Base-by-base conservation (phyloP, 2,888 invertebrate species). In the Ariolimax columbianus region DNA sequence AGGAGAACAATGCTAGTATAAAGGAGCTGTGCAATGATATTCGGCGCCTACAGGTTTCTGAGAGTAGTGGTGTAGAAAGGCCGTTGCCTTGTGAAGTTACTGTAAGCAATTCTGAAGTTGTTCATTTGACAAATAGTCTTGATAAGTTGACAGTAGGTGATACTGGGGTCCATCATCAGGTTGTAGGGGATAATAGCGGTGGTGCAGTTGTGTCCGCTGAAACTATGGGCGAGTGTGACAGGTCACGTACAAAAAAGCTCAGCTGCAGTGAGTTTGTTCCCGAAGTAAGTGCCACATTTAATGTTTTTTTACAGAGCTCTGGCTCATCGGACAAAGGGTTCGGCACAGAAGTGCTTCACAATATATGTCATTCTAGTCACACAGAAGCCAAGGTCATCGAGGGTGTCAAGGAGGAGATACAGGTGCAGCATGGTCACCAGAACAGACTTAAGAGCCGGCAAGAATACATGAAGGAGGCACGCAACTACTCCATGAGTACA, bases 401-500 rank as follows among this genome's bases (percentile, higher is more conserved):
- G 23, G 75, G 75, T 40, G 40, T 51, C 0, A 66, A 68, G 40
- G 78, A 51, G 7, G 66, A 80, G 33, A n/a, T 26, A 19, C 79
- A 79, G 26, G 36, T 26, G 7, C 70, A 82, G 14, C 43, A 73
- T 2, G 72, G 14, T 26, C 59, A 40, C 9, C 80, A 80, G 4
- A 84, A 84, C 51, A 55, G 79, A 26, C 75, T 81, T 23, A 84
- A 84, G 55, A 75, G 87, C 14, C 68, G 40, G 79, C 88, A 88
- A 55, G 88, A 89, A 47, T 72, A 88, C 38, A 77, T 87, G 77
- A 87, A 82, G 63, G 89, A 89, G 73, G 89, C 88, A 4, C 86
- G 87, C 66, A 87, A 85, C 63, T 87, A 85, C 51, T 89, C 90
- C 38, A 87, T 90, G 47, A 89, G 86, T 59, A 88, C 89, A 14